Evolutionary conservation across 2,888 invertebrate species (phyloP), one percentile per base, ranked within the genome.

Genomic region (Aquatica leii): DNA sequence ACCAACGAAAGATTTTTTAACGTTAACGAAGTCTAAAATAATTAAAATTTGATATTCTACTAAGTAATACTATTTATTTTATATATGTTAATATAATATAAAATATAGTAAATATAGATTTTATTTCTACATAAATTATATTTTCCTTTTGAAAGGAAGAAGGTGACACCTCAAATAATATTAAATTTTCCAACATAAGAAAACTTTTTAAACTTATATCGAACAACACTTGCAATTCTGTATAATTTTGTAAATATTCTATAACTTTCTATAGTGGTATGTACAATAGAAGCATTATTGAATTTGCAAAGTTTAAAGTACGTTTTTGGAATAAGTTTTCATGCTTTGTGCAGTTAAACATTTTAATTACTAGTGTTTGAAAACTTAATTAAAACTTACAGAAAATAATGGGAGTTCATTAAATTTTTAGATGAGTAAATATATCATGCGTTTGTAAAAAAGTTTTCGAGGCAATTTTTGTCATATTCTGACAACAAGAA

Each of bases 211-310:
- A 43, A 43, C 41, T 15, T 43, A 17, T 17, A 31, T 15, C 20
- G 14, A 40, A 50, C 11, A 21, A 18, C 57, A 40, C 37, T 41
- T 21, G 14, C 49, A 49, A n/a, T 41, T 15, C 49, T 37, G 49
- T 37, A 37, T 57, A 57, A 49, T 57, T 49, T 49, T 49, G 48
- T 57, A 57, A 57, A 35, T 48, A 54, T 54, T 54, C 54, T 24
- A 18, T 41, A 37, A 49, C 49, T 57, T 56, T 24, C 15, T 12
- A 8, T 5, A 31, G 24, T 21, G 31, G 4, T 24, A 15, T 46
- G 4, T 50, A 4, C 12, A 50, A 24, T 50, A 9, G 50, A 5
- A 31, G 9, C 12, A 14, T 11, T 50, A 24, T 50, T n/a, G 50
- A 14, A 31, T 50, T 50, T 50, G 15, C 1, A 46, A 46, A 46